These are phyloP conservation scores for Tinea pellionella DNA, from an alignment of 2,888 invertebrate genomes.

Conservation along the genomic window DNA sequence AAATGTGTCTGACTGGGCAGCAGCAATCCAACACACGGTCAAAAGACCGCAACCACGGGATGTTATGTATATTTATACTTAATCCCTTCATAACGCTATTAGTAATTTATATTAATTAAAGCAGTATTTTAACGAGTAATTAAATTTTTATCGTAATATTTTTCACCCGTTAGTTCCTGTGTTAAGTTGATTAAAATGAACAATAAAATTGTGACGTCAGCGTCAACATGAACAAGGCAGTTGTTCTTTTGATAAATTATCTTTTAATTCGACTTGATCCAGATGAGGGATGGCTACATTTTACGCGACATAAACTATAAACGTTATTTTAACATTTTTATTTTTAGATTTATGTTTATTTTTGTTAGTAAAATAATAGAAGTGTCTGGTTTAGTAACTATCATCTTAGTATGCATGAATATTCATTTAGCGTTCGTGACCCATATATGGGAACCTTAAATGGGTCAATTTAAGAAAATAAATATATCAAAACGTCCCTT, in stretches of 20 bases:
- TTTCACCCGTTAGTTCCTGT: neutral
- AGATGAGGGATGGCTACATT: conserved; percentile 5
- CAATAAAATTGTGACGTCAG: conserved; percentile 2
- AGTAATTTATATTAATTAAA: too few relatives aligned
- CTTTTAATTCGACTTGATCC: conserved; percentile 12
- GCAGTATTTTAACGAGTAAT: neutral
- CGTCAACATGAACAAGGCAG: neutral
- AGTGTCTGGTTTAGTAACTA: too few relatives aligned
- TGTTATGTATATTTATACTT: too few relatives aligned
- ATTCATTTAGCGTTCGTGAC: too few relatives aligned
- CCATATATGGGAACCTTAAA: too few relatives aligned
- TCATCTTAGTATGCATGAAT: too few relatives aligned
- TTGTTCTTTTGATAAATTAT: conserved; percentile 9
- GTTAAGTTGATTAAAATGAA: conserved; percentile 1
- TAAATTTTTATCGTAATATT: neutral
- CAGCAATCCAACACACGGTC: too few relatives aligned
- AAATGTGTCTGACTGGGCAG: too few relatives aligned
- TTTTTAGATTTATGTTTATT: neutral
- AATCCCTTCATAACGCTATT: too few relatives aligned
- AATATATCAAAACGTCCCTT: too few relatives aligned
- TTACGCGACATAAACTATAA: neutral
- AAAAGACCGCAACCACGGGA: too few relatives aligned
- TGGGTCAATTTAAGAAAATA: too few relatives aligned
- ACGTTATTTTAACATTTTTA: neutral
- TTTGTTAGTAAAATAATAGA: neutral